Percentiles rank a stretch among this genome's conserved stretches.
Conservation (phyloP, 1,140 invertebrate genomes). For the Hyposmocoma kahamanoa region DNA sequence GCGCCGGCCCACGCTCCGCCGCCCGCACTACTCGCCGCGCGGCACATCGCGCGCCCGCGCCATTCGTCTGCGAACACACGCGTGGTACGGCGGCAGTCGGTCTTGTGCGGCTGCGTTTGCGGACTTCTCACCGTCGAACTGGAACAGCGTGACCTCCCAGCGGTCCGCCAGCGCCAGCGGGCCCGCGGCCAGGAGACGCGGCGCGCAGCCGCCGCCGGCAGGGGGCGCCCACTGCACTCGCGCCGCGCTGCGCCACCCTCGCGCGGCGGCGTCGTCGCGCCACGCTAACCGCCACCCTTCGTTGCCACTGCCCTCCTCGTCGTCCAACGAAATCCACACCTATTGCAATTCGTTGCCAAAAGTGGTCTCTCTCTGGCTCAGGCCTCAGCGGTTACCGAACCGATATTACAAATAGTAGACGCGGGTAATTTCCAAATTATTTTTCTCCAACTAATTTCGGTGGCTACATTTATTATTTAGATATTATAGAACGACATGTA, state of each 20-base stretch:
- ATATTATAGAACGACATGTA: too few species aligned
- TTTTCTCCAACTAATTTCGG: too few species aligned
- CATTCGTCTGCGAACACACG: conserved; percentile 14
- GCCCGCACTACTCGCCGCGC: conserved; percentile 23
- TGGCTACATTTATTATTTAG: too few species aligned
- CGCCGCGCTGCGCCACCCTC: conserved; percentile 6
- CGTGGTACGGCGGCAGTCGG: too few species aligned
- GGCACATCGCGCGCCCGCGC: conserved; percentile 10
- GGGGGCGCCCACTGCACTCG: conserved; percentile 30
- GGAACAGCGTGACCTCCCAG: conserved; percentile 37
- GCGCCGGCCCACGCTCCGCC: conserved; percentile 39
- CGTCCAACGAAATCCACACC: too few species aligned
- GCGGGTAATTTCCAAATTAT: too few species aligned
- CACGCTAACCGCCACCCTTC: background rate
- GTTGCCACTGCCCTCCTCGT: too few species aligned
- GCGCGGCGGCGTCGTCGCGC: background rate
- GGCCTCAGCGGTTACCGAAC: too few species aligned
- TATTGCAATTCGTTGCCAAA: too few species aligned
- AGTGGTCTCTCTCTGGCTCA: too few species aligned
- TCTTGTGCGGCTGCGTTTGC: too few species aligned
- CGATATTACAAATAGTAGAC: too few species aligned
- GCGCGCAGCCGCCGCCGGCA: background rate
- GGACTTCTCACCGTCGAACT: conserved; percentile 24
- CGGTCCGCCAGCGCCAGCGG: conserved; percentile 29
- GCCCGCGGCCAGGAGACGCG: conserved; percentile 32